Conservation (phyloP, 2,888 invertebrate genomes). For the Acanthococcus lagerstroemiae region DNA sequence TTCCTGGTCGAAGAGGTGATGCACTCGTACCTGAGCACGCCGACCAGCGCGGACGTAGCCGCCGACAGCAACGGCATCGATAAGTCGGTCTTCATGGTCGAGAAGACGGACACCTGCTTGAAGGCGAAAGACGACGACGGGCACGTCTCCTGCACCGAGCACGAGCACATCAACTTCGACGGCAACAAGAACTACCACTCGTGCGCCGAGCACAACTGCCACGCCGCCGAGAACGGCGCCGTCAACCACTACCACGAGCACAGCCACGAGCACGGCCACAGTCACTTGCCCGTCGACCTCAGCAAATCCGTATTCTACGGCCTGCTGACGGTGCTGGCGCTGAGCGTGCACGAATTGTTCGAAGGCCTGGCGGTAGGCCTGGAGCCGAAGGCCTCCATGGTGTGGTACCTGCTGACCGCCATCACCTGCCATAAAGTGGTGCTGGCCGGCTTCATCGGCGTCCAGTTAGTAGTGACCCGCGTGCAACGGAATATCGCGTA, state of each 20-base stretch:
- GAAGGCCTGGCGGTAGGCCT: conserved; percentile 72
- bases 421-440: conserved; percentile 57
- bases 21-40: conserved; percentile 40
- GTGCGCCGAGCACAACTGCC: conserved; percentile 8
- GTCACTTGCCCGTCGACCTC: conserved; percentile 7
- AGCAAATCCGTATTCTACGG: conserved; percentile 33
- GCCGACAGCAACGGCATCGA: neutral
- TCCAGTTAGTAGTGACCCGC: conserved; percentile 50
- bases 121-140: neutral
- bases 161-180: conserved; percentile 1
- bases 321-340: conserved; percentile 47
- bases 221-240: neutral
- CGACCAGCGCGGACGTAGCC: neutral
- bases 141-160: neutral
- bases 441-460: conserved; percentile 55
- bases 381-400: conserved; percentile 47
- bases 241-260: neutral
- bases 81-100: neutral
- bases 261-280: conserved; percentile 4
- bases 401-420: conserved; percentile 55
- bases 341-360: conserved; percentile 58
- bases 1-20: conserved; percentile 54
- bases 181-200: conserved; percentile 24
- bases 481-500: conserved; percentile 44
- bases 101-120: neutral